A percentile compares a stretch with the other conserved stretches of the same genome.
phyloP scores from a whole-genome alignment of 2,888 invertebrate genomes.

The Dusona sp. region DNA sequence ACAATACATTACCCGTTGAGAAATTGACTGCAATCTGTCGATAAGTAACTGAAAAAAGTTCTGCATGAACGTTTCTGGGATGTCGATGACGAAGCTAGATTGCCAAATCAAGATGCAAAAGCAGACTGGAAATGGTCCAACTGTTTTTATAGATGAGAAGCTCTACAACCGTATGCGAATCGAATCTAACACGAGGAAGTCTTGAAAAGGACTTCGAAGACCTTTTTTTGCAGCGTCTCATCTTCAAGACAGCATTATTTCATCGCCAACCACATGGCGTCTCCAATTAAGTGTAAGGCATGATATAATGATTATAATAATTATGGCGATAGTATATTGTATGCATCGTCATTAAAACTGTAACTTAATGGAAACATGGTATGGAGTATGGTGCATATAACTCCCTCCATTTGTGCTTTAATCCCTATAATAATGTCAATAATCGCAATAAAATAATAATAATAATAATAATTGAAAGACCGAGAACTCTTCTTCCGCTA shows the following conservation, averaged over 20 bases:
- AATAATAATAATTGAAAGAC: not conserved
- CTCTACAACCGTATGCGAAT: conserved; percentile 46
- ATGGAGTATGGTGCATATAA: conserved; percentile 29
- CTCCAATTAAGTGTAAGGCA: conserved; percentile 15
- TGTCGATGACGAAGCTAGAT: not conserved
- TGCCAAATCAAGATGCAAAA: conserved; percentile 41
- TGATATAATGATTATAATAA: conserved; percentile 48
- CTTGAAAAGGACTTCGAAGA: conserved; percentile 37
- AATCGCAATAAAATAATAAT: not conserved
- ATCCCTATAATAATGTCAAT: conserved; percentile 1
- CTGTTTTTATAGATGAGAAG: conserved; percentile 23
- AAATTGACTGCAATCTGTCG: not conserved
- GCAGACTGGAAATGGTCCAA: conserved; percentile 37
- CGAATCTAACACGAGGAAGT: conserved; percentile 46
- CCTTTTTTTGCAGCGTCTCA: conserved; percentile 36
- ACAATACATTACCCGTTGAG: not conserved
- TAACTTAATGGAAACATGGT: conserved; percentile 21
- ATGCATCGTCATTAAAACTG: conserved; percentile 47
- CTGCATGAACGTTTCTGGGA: not conserved
- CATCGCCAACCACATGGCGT: conserved; percentile 29
- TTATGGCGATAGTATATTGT: conserved; percentile 16
- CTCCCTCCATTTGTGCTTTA: not conserved
- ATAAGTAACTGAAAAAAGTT: not conserved
- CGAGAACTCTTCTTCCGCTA: conserved; percentile 1
- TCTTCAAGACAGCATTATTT: conserved; percentile 15